phyloP scores from a whole-genome alignment of 2,113 vertebrate genomes.

The Nettapus auritus region DNA sequence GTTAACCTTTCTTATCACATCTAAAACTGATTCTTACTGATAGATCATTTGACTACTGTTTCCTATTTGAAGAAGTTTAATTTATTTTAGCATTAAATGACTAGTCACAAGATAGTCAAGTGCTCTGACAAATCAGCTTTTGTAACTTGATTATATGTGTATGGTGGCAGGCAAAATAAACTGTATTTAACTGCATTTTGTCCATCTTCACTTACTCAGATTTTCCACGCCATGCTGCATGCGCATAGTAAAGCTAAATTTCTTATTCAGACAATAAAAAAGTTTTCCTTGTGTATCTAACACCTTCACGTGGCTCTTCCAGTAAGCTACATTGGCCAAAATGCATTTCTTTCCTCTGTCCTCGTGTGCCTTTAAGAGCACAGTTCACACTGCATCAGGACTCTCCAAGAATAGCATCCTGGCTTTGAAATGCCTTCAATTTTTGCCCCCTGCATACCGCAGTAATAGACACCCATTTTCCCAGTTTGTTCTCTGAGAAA shows the following conservation, averaged over 20 bases:
- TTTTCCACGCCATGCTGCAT: neutral
- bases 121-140: neutral
- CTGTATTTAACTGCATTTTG: neutral
- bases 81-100: neutral
- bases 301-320: neutral
- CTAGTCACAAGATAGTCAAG: neutral
- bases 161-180: neutral
- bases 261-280: neutral
- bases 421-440: neutral
- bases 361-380: neutral
- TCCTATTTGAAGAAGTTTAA: neutral
- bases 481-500: neutral
- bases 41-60: neutral
- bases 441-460: neutral
- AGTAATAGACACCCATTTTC: neutral
- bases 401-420: neutral
- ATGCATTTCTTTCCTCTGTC: neutral
- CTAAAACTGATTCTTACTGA: neutral
- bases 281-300: too few species aligned
- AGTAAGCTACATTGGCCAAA: neutral
- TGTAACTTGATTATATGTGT: neutral
- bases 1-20: neutral
- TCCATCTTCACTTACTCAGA: neutral
- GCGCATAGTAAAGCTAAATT: neutral
- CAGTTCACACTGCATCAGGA: neutral